These are phyloP conservation scores for Brachypodius melanocephalos DNA, from an alignment of 2,113 vertebrate species.

Conservation along the genomic window DNA sequence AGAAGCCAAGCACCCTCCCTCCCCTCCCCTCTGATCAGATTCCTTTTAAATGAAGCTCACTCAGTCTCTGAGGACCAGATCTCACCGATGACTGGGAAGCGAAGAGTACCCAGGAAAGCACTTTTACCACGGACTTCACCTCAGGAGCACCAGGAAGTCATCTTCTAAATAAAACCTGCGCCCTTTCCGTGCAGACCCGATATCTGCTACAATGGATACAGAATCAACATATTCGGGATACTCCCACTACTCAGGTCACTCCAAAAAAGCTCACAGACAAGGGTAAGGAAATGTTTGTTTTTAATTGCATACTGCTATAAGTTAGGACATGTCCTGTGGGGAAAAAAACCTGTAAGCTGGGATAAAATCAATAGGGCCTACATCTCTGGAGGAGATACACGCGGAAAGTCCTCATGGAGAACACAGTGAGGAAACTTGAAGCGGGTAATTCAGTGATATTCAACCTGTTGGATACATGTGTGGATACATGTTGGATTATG, in stretches of 20 bases:
- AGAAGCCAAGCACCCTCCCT: neutral
- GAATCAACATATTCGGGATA: slow-evolving; percentile 95
- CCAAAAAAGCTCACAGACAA: slow-evolving; percentile 90
- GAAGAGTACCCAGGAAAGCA: slow-evolving; percentile 1
- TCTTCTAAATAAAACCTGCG: neutral
- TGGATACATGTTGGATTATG: neutral
- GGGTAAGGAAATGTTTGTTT: slow-evolving; percentile 77
- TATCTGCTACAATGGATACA: slow-evolving; percentile 86
- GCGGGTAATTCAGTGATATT: neutral
- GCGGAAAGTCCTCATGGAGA: neutral
- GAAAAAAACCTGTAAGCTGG: neutral
- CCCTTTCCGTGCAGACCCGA: neutral
- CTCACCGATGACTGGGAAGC: slow-evolving; percentile 22
- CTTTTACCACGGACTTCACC: slow-evolving; percentile 36
- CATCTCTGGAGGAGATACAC: neutral
- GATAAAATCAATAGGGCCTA: neutral
- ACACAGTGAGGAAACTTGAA: neutral
- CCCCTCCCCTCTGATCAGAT: neutral
- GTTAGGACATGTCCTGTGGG: neutral
- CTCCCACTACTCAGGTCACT: slow-evolving; percentile 94
- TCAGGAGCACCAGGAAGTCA: neutral
- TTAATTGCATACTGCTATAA: neutral
- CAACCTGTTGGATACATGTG: neutral
- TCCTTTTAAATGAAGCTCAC: neutral
- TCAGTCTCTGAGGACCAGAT: neutral